A percentile compares a stretch with the other conserved stretches of the same genome.
These are phyloP conservation scores for Acrocyrtus sp. DNA, from an alignment of 2,888 invertebrate species.

Conservation along the genomic window DNA sequence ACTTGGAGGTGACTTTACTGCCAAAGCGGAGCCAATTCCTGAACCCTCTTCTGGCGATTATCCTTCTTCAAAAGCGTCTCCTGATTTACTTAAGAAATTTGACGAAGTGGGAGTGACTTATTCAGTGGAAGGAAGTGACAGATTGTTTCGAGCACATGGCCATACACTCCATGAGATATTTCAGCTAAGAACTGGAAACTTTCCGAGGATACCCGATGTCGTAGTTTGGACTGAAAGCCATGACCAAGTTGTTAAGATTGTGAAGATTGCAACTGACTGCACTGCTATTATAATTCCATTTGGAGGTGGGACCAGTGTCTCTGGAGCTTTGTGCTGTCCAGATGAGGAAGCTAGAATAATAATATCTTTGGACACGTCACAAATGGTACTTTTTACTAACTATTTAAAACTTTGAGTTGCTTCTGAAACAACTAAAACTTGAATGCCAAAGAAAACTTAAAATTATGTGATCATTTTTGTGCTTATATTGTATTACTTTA, in stretches of 20 bases:
- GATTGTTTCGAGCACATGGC: conserved; percentile 89
- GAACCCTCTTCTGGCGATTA: conserved; percentile 73
- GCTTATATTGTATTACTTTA: too few species aligned
- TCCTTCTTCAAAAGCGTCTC: conserved; percentile 75
- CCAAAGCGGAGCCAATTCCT: conserved; percentile 68
- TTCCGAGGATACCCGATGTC: conserved; percentile 89
- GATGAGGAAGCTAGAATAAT: conserved; percentile 81
- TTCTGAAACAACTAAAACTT: too few species aligned
- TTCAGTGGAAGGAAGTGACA: conserved; percentile 82
- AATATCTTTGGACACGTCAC: conserved; percentile 90
- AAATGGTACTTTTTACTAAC: conserved; percentile 84
- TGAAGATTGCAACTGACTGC: conserved; percentile 78
- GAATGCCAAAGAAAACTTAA: too few species aligned
- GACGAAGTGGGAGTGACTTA: conserved; percentile 65
- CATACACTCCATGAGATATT: conserved; percentile 93
- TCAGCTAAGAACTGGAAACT: conserved; percentile 76
- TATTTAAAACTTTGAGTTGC: too few species aligned
- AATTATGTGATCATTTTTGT: too few species aligned
- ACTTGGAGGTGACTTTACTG: conserved; percentile 75
- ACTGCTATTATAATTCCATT: conserved; percentile 90
- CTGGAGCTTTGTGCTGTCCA: conserved; percentile 88
- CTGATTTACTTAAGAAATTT: conserved; percentile 69
- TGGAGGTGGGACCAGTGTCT: conserved; percentile 95
- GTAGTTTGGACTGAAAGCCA: conserved; percentile 85
- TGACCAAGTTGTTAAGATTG: conserved; percentile 84